Percentiles rank a stretch among this genome's conserved stretches.
phyloP scores from a whole-genome alignment of 2,797 vertebrate species.

The Myiothlypis coronata region DNA sequence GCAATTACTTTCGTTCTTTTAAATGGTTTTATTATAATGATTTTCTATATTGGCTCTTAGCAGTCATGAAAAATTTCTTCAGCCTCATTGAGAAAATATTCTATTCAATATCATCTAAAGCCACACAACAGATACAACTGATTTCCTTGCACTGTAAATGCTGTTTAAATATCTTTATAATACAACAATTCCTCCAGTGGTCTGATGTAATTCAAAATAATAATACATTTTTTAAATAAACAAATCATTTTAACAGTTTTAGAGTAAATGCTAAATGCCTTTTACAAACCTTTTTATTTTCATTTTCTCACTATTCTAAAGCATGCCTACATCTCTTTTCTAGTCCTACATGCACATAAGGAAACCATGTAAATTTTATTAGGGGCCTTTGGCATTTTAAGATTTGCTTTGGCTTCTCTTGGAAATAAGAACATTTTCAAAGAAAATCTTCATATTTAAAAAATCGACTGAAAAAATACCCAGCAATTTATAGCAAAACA shows the following conservation, averaged over 20 bases:
- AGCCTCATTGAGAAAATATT: constrained; percentile 27
- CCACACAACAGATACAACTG: neutral
- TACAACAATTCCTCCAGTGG: neutral
- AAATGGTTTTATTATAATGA: neutral
- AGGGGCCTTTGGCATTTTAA: neutral
- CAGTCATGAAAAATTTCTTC: neutral
- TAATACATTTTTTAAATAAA: neutral
- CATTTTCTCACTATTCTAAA: neutral
- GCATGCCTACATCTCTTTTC: neutral
- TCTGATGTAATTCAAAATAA: neutral
- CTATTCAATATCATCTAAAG: neutral
- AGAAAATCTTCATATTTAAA: neutral
- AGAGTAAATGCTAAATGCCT: neutral
- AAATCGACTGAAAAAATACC: neutral
- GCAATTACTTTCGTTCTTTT: neutral
- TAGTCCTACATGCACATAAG: rapidly evolving
- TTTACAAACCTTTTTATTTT: neutral
- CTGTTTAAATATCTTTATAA: neutral
- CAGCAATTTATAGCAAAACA: neutral
- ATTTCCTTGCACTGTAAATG: neutral
- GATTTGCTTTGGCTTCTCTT: neutral
- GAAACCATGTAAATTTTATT: neutral
- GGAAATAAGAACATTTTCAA: neutral
- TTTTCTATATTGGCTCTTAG: neutral
- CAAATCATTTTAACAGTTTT: neutral